phyloP scores from a whole-genome alignment of 2,113 vertebrate genomes.

The Sphyrna mokarran region DNA sequence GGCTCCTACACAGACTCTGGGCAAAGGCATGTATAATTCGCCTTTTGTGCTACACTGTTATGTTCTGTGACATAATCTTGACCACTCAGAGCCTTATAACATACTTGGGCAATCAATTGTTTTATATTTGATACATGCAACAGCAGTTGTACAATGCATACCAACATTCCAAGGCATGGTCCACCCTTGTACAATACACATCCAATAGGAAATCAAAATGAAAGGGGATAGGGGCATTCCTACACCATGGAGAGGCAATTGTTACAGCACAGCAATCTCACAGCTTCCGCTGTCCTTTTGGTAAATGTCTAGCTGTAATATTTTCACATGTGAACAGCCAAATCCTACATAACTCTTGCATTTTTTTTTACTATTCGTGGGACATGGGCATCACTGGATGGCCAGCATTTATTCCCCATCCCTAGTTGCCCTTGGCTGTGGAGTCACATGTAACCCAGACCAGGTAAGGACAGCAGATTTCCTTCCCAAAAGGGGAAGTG shows the following conservation, averaged over 20 bases:
- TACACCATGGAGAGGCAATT: not conserved
- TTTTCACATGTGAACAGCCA: not conserved
- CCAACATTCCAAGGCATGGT: constrained; percentile 2
- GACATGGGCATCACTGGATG: too few relatives aligned
- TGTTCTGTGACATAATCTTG: not conserved
- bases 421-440: too few relatives aligned
- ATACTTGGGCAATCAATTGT: not conserved
- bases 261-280: too few relatives aligned
- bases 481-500: too few relatives aligned
- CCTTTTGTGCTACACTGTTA: not conserved
- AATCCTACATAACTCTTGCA: not conserved
- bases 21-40: not conserved
- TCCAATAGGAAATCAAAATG: not conserved
- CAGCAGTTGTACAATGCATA: not conserved
- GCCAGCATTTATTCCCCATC: too few relatives aligned
- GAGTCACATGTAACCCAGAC: too few relatives aligned
- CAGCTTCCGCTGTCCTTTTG: not conserved
- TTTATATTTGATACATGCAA: constrained; percentile 10
- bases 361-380: too few relatives aligned
- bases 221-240: not conserved
- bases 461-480: too few relatives aligned
- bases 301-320: not conserved
- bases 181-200: not conserved
- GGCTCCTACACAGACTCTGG: not conserved
- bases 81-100: constrained; percentile 15